Evolutionary conservation across 2,113 vertebrate species (phyloP), one percentile per base, ranked within the genome.

Genomic region (Aphyosemion australe): DNA sequence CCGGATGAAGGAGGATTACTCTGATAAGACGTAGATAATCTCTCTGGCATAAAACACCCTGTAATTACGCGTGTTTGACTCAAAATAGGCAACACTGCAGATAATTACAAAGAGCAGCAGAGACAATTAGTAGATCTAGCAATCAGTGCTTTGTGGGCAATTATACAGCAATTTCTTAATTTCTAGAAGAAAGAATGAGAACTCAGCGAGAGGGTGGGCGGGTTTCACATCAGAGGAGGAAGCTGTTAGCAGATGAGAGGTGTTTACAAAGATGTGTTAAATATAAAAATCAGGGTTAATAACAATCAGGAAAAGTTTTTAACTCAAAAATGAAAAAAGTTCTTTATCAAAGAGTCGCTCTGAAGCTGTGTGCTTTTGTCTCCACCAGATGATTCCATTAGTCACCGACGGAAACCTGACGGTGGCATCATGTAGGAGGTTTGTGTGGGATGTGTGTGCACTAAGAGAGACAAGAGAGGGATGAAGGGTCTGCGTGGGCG

Each of bases 121-220:
- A 51, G 77, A 64, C 51, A 72, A 72, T 79, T 74, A 74, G 58
- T 9, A 71, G 62, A 63, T 58, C 10, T 13, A 61, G 69, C 51
- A 66, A 71, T 74, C 65, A 61, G 20, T 45, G 53, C 61, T 66
- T 78, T 57, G 59, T 50, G 43, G 66, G 52, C 73, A 83, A 87
- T 87, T 75, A 74, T 61, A 65, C 54, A 15, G 67, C 72, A 46
- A 78, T 87, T 76, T 73, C 64, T 61, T 57, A 78, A 69, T 75
- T 74, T 80, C 19, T 53, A 19, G 19, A 51, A 26, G 19, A 50
- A 53, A 53, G 57, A 69, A 53, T 47, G 2, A 32, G 0, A 37
- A 57, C 66, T 43, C n/a, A 65, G 26, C 20, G 19, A 52, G 39
- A 31, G 14, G 42, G 50, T 52, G 65, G 58, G 45, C 0, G 20